These are phyloP conservation scores for Caenorhabditis latens DNA, from an alignment of 1,140 invertebrate genomes.

Conservation along the genomic window DNA sequence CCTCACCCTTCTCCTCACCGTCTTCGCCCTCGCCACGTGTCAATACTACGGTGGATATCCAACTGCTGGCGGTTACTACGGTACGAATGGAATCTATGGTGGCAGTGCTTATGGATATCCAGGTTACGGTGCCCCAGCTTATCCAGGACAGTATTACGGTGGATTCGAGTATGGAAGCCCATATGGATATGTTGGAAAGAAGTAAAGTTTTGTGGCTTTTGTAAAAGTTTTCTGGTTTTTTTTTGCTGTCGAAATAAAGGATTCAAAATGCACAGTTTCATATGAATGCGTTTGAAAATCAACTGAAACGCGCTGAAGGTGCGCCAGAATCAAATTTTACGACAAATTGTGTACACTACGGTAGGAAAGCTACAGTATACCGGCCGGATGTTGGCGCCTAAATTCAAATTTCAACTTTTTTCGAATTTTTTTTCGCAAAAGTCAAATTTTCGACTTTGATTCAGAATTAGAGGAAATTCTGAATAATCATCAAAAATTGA, in stretches of 20 bases:
- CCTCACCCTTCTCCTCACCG: not conserved
- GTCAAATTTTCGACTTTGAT: too few relatives aligned
- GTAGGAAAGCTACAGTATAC: too few relatives aligned
- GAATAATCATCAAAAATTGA: too few relatives aligned
- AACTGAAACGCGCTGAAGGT: too few relatives aligned
- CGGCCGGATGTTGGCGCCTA: too few relatives aligned
- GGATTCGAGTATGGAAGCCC: not conserved
- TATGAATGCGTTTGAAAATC: too few relatives aligned
- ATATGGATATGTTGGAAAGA: constrained; percentile 5
- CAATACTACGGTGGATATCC: constrained; percentile 17
- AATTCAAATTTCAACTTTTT: too few relatives aligned
- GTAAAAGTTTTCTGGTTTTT: not conserved
- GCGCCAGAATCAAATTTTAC: too few relatives aligned
- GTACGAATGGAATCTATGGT: not conserved
- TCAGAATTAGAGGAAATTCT: too few relatives aligned
- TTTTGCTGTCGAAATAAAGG: not conserved
- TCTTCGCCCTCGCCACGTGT: not conserved
- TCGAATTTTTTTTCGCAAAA: too few relatives aligned
- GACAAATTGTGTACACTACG: too few relatives aligned
- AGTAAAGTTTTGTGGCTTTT: not conserved
- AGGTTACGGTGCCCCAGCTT: not conserved
- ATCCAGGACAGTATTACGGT: constrained; percentile 6
- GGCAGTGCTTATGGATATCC: not conserved
- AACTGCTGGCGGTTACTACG: not conserved
- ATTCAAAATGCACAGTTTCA: not conserved